These are phyloP conservation scores for Xylophagus ater DNA, from an alignment of 2,888 invertebrate genomes.

Conservation along the genomic window DNA sequence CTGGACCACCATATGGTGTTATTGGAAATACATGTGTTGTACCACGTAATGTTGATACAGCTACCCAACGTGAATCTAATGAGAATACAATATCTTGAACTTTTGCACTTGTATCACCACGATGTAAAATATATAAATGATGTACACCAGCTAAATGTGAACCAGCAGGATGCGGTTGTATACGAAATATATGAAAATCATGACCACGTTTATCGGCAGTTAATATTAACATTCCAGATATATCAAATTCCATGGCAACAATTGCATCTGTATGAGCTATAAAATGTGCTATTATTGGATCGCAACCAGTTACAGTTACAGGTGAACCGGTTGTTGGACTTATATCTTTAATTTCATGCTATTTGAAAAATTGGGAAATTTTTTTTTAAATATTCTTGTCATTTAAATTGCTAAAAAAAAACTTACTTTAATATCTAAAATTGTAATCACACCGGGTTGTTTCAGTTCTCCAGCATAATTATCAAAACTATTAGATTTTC, in stretches of 20 bases:
- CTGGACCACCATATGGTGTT: conserved; percentile 88
- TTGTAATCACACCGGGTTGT: conserved; percentile 82
- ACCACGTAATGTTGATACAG: conserved; percentile 86
- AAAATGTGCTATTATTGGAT: conserved; percentile 77
- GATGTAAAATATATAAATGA: conserved; percentile 87
- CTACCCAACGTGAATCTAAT: conserved; percentile 91
- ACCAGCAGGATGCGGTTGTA: conserved; percentile 86
- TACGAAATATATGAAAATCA: conserved; percentile 90
- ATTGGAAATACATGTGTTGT: conserved; percentile 97
- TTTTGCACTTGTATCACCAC: conserved; percentile 93
- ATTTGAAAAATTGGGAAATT: not conserved
- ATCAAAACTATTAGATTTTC: conserved; percentile 42
- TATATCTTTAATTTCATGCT: conserved; percentile 34
- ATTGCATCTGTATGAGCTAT: conserved; percentile 79
- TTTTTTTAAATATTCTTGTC: not conserved
- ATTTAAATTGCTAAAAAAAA: too few species aligned
- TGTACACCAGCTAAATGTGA: conserved; percentile 80
- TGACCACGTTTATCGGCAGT: conserved; percentile 89
- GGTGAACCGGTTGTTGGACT: conserved; percentile 35
- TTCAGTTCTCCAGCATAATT: conserved; percentile 43
- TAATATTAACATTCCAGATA: conserved; percentile 76
- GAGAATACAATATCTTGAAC: conserved; percentile 90
- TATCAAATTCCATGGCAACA: conserved; percentile 81
- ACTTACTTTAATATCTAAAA: conserved; percentile 68
- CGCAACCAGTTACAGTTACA: conserved; percentile 42